Conservation (phyloP, 2,113 vertebrate species). For the Cromileptes altivelis region DNA sequence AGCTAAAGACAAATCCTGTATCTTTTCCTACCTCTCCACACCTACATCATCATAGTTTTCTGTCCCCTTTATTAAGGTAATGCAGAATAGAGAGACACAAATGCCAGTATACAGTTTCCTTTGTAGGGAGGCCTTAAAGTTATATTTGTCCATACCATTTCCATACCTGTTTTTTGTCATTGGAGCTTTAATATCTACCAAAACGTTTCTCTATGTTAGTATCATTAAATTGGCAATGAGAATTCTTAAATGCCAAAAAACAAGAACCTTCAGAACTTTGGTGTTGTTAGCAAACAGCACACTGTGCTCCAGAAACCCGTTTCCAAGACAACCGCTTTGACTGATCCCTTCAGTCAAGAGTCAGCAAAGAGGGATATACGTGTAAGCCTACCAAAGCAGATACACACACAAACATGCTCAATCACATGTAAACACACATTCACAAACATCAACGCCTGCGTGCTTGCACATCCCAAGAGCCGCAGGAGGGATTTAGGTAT, state of each 20-base stretch:
- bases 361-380: slow-evolving; percentile 24
- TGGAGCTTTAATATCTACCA: background rate
- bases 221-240: background rate
- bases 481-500: slow-evolving; percentile 40
- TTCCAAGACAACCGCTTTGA: slow-evolving; percentile 49
- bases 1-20: slow-evolving; percentile 53
- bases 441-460: slow-evolving; percentile 3
- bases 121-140: background rate
- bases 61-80: background rate
- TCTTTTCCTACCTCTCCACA: background rate
- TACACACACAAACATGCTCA: slow-evolving; percentile 16
- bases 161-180: background rate
- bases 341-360: slow-evolving; percentile 61
- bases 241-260: slow-evolving; percentile 7
- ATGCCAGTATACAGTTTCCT: too few species aligned
- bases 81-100: background rate
- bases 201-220: background rate
- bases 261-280: slow-evolving; percentile 4
- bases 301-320: slow-evolving; percentile 21
- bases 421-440: slow-evolving; percentile 35
- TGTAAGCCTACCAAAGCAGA: slow-evolving; percentile 22
- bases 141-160: background rate
- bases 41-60: background rate
- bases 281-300: slow-evolving; percentile 3
- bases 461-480: slow-evolving; percentile 3